Percentiles rank a stretch among this genome's conserved stretches.
These are phyloP conservation scores for Theonella swinhoei DNA, from an alignment of 37 sponge, comb jelly and placozoan species.

Conservation along the genomic window DNA sequence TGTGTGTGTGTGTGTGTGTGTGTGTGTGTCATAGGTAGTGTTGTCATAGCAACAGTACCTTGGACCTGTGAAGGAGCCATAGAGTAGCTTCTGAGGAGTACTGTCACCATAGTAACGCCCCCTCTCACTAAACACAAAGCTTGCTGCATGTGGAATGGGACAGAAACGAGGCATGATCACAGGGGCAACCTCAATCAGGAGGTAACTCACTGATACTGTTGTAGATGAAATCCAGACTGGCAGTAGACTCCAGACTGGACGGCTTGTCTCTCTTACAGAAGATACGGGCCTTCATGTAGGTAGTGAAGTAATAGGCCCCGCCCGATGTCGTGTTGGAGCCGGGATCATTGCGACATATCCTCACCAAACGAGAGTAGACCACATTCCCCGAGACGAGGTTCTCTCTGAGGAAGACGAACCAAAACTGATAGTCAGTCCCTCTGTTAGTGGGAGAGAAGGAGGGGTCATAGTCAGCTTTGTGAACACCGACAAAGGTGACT, in stretches of 20 bases:
- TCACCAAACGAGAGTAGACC: constrained; percentile 5
- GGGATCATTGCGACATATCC: constrained; percentile 28
- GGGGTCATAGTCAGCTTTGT: constrained; percentile 24
- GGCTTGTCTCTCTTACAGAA: constrained; percentile 27
- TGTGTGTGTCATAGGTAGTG: background rate
- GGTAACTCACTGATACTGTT: background rate
- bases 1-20: too few relatives aligned
- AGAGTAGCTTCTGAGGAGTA: background rate
- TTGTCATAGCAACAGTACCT: background rate
- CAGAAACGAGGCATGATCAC: background rate
- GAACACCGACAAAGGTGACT: constrained; percentile 17
- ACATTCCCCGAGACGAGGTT: background rate
- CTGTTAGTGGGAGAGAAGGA: background rate
- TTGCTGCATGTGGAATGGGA: background rate
- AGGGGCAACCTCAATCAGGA: background rate
- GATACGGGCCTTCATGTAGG: constrained; percentile 24
- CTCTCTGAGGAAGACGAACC: constrained; percentile 45
- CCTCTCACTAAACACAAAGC: background rate
- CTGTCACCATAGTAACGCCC: background rate
- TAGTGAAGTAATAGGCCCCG: background rate
- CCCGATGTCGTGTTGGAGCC: background rate
- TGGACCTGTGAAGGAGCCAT: background rate
- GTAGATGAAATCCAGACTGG: constrained; percentile 11
- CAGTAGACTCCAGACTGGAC: background rate
- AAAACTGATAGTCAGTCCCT: constrained; percentile 21